Conservation (phyloP, 2,888 invertebrate genomes). For the Meiosimyza platycephala region DNA sequence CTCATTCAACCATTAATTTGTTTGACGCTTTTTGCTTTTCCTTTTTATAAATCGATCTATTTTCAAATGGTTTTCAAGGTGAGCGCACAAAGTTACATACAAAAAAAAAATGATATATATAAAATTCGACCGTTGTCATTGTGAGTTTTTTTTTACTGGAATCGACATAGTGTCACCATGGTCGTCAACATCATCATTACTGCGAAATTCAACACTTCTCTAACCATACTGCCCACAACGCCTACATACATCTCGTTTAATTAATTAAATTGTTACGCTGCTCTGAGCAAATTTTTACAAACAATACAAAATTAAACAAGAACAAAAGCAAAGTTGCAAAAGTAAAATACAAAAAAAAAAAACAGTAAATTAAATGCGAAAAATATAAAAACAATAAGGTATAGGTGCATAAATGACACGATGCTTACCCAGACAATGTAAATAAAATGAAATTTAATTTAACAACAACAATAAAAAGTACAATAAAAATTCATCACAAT, state of each 20-base stretch:
- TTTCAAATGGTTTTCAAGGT: background rate
- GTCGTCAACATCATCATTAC: background rate
- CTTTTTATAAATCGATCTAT: background rate
- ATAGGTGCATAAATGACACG: background rate
- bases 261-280: slow-evolving; percentile 29
- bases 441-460: slow-evolving; percentile 31
- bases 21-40: background rate
- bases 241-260: slow-evolving; percentile 18
- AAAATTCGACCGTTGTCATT: background rate
- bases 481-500: background rate
- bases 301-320: background rate
- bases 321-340: background rate
- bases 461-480: slow-evolving; percentile 20
- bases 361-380: background rate
- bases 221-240: slow-evolving; percentile 2
- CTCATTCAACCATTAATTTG: background rate
- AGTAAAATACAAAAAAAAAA: background rate
- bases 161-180: background rate
- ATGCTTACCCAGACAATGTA: slow-evolving; percentile 18
- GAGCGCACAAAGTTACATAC: background rate
- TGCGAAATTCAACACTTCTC: background rate
- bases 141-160: too few relatives aligned
- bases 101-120: background rate
- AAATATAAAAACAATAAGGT: background rate
- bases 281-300: slow-evolving; percentile 21